Conservation (phyloP, 2,113 vertebrate genomes). For the Poeciliopsis retropinna region DNA sequence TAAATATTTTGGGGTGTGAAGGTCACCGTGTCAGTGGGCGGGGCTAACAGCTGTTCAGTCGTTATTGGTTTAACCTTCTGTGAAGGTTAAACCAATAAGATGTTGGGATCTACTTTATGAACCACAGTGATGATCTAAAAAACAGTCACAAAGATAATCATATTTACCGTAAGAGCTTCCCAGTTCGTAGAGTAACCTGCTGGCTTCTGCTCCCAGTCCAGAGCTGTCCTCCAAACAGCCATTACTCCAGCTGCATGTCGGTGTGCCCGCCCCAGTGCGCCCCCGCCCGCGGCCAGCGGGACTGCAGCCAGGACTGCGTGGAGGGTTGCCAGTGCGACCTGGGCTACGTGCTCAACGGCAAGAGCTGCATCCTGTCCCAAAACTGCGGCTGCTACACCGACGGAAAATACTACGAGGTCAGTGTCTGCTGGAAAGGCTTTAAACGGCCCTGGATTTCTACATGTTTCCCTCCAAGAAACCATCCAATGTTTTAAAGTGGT, state of each 20-base stretch:
- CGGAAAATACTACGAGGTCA: constrained; percentile 94
- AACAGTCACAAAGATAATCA: too few species aligned
- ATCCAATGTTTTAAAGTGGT: too few species aligned
- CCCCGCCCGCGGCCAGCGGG: constrained; percentile 90
- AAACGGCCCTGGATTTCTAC: not conserved
- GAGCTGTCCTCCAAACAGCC: constrained; percentile 93
- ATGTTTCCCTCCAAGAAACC: not conserved
- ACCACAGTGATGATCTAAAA: too few species aligned
- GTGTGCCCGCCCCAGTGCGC: constrained; percentile 95
- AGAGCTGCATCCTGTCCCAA: constrained; percentile 92
- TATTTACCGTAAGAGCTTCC: too few species aligned
- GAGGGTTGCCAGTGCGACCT: constrained; percentile 96
- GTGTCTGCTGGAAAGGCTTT: constrained; percentile 20
- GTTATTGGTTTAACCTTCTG: too few species aligned
- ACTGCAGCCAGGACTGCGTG: constrained; percentile 94
- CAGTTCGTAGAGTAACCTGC: not conserved
- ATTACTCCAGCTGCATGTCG: constrained; percentile 92
- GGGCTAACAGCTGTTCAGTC: too few species aligned
- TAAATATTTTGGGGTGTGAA: too few species aligned
- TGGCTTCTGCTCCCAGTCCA: constrained; percentile 77
- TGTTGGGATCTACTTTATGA: too few species aligned
- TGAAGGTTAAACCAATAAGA: too few species aligned
- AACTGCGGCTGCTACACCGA: constrained; percentile 96
- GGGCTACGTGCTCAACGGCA: constrained; percentile 92
- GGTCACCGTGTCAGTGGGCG: too few species aligned